Base-by-base conservation (phyloP, 1,140 invertebrate genomes). In the Branchinecta lindahli region DNA sequence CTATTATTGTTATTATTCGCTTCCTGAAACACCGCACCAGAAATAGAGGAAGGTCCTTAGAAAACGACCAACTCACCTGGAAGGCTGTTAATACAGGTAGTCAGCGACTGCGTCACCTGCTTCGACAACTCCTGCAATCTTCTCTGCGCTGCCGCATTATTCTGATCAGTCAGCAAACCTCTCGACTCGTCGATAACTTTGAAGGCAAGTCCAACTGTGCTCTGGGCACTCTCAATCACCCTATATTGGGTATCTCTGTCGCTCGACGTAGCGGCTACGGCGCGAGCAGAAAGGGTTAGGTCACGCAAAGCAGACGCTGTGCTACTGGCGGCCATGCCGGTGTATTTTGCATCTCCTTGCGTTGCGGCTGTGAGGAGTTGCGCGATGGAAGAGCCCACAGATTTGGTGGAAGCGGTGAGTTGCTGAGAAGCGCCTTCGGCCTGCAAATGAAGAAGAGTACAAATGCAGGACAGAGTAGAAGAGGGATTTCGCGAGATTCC, bases 311-410 rank as follows among this genome's bases (percentile, higher is more conserved):
- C 84, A 72, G 86, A 83, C 0, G 89, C 88, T 0, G 88, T 90
- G 75, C 94, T 90, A 66, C 88, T 79, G 3, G 90, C 89, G 9
- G 90, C 89, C 70, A 86, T 85, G 4, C 89, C 88, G 0, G 90
- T 90, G 77, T 92, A 92, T 72, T 86, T 86, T 71, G 90, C 86
- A 77, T 94, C 92, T 47, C 87, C 88, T 79, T 92, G 89, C 68
- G 86, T 83, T 10, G 91, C 88, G 12, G 91, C 91, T 18, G 90
- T 92, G 12, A 95, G 79, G 44, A 97, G 77, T 74, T 92, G 88
- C 10, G 92, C 88, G 76, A 94, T 85, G 9, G 81, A 80, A 8
- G 83, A 82, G 15, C 84, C 84, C 8, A 87, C 85, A 8, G 83
- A 80, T 77, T 86, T 87, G 78, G 86, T 75, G 79, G 87, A 83